Conservation (phyloP, 2,113 vertebrate species). For the Zosterops pallidus region DNA sequence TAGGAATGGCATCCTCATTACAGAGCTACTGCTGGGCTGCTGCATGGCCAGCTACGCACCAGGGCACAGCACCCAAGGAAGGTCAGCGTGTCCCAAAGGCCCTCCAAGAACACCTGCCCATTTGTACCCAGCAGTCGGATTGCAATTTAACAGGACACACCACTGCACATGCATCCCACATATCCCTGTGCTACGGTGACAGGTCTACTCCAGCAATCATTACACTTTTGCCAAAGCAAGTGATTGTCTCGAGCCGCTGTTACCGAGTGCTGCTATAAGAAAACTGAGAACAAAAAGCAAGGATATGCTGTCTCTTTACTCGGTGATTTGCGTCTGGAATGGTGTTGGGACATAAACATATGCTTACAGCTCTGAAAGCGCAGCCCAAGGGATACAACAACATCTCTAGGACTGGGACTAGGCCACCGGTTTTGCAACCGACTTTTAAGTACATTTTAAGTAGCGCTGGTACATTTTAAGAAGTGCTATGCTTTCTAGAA, state of each 20-base stretch:
- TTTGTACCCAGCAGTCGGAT: not conserved
- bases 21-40: slow-evolving; percentile 74
- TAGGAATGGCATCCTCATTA: slow-evolving; percentile 79
- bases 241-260: slow-evolving; percentile 39
- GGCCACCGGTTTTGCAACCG: not conserved
- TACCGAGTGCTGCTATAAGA: slow-evolving; percentile 21
- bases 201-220: slow-evolving; percentile 38
- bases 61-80: slow-evolving; percentile 56
- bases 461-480: not conserved
- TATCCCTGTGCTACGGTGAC: slow-evolving; percentile 14
- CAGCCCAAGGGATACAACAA: slow-evolving; percentile 44
- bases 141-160: not conserved
- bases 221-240: slow-evolving; percentile 38
- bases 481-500: not conserved
- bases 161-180: not conserved
- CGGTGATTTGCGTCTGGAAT: not conserved
- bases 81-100: slow-evolving; percentile 39
- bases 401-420: slow-evolving; percentile 1
- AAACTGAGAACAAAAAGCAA: not conserved
- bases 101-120: slow-evolving; percentile 50
- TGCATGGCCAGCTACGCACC: slow-evolving; percentile 61
- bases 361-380: slow-evolving; percentile 34
- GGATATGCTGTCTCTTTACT: not conserved
- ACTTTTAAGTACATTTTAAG: not conserved
- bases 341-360: slow-evolving; percentile 5